Conservation (phyloP, 2,888 invertebrate species). For the Bembecia ichneumoniformis region DNA sequence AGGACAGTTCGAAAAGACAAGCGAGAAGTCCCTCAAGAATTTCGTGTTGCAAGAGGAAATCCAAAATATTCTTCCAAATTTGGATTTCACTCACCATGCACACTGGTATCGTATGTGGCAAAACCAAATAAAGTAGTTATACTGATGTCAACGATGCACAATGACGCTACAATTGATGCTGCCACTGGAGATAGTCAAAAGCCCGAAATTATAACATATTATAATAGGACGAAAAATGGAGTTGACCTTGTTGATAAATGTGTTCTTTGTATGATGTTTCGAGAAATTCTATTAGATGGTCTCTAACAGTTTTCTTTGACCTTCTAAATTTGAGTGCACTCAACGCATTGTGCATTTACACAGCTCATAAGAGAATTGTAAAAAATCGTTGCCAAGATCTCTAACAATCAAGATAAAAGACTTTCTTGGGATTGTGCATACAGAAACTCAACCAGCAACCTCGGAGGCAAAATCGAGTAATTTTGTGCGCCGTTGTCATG, state of each 20-base stretch:
- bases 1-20: slow-evolving; percentile 3
- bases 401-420: too few relatives aligned
- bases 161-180: slow-evolving; percentile 2
- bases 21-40: slow-evolving; percentile 4
- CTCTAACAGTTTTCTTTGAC: slow-evolving; percentile 9
- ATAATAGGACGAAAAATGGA: slow-evolving; percentile 17
- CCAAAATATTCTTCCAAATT: slow-evolving; percentile 2
- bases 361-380: slow-evolving; percentile 7
- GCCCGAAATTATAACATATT: slow-evolving; percentile 15
- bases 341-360: slow-evolving; percentile 7
- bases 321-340: slow-evolving; percentile 13
- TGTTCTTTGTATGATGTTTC: slow-evolving; percentile 13
- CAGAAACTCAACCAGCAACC: too few relatives aligned
- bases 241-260: slow-evolving; percentile 17
- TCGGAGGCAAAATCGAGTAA: too few relatives aligned
- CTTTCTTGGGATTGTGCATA: too few relatives aligned
- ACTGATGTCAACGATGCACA: too few relatives aligned
- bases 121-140: slow-evolving; percentile 3
- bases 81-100: slow-evolving; percentile 4
- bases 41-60: slow-evolving; percentile 3
- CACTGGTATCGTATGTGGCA: slow-evolving; percentile 3
- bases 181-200: slow-evolving; percentile 4
- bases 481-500: too few relatives aligned
- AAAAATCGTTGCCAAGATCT: too few relatives aligned
- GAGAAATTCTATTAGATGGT: slow-evolving; percentile 14